Evolutionary conservation across 2,888 invertebrate species (phyloP).

Genomic region (Brassicogethes aeneus): DNA sequence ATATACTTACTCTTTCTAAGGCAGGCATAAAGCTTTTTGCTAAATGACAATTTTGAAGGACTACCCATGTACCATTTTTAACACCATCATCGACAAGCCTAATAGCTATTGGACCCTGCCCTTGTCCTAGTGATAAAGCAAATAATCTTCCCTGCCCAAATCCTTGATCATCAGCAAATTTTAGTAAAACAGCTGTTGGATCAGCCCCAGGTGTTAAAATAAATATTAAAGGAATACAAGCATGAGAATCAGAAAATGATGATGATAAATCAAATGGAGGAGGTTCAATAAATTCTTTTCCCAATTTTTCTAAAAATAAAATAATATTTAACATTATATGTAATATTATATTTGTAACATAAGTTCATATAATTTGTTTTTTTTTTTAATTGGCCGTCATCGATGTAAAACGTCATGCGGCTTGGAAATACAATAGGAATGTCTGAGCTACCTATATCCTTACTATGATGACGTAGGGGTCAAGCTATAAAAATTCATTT

Average conservation of each 20-base stretch:
- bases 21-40: constrained; percentile 93
- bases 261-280: constrained; percentile 82
- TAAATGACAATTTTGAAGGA: constrained; percentile 91
- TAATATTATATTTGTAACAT: no score
- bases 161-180: constrained; percentile 89
- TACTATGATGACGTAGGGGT: no score
- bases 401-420: no score
- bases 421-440: no score
- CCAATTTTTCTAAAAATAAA: constrained; percentile 52
- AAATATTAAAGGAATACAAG: constrained; percentile 82
- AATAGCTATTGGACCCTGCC: constrained; percentile 85
- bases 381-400: no score
- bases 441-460: no score
- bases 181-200: constrained; percentile 79
- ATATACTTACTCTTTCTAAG: constrained; percentile 69
- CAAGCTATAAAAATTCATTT: no score
- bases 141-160: constrained; percentile 67
- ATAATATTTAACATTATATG: no score
- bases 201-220: constrained; percentile 89
- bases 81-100: constrained; percentile 78
- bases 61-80: constrained; percentile 82
- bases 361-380: no score
- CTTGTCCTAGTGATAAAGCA: constrained; percentile 85
- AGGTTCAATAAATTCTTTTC: constrained; percentile 74
- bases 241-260: constrained; percentile 78